Evolutionary conservation across 2,888 invertebrate species (phyloP), one percentile per base, ranked within the genome.

Genomic region (Auanema freiburgensis): DNA sequence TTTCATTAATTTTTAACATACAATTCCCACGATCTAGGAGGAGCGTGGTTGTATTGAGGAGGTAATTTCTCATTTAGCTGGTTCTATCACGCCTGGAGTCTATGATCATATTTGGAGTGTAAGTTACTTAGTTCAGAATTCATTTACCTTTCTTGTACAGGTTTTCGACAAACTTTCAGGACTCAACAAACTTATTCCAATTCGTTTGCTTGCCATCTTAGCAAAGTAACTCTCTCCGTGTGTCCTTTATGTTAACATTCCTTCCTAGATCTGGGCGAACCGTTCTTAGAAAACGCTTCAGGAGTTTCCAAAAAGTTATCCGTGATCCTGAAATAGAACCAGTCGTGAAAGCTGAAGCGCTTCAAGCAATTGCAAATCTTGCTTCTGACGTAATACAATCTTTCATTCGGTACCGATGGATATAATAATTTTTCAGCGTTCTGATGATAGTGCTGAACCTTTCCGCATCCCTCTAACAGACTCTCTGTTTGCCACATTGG

Each of bases 11-110:
- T 5, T 33, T 33, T n/a, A n/a, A n/a, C 12, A 51, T 12, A 14
- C 12, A 12, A 11, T 51, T 18, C 51, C 16, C 51, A 43, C 43
- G 12, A 43, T 11, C 43, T 11, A 71, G 59, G 42, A 24, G 54
- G 71, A 74, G 43, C 55, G 67, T 16, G 46, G 57, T 6, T 69
- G 64, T 1, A 66, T 74, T 1, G 73, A 74, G 44, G 71, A 74
- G 59, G 71, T 69, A 12, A 67, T 74, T 43, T 67, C 59, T 43
- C 58, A 62, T 21, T 53, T 73, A 33, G 21, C 50, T 14, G 57
- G n/a, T 1, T 42, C 51, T 14, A 24, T 54, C 2, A 44, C 55
- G 5, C 25, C 60, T 14, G 62, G 43, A 6, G 25, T 59, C 24
- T 46, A 49, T 10, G 40, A 58, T 40, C 40, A 53, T 51, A 50